These are phyloP conservation scores for Benitochromis conjunctus DNA, from an alignment of 2,113 vertebrate genomes.

Conservation along the genomic window DNA sequence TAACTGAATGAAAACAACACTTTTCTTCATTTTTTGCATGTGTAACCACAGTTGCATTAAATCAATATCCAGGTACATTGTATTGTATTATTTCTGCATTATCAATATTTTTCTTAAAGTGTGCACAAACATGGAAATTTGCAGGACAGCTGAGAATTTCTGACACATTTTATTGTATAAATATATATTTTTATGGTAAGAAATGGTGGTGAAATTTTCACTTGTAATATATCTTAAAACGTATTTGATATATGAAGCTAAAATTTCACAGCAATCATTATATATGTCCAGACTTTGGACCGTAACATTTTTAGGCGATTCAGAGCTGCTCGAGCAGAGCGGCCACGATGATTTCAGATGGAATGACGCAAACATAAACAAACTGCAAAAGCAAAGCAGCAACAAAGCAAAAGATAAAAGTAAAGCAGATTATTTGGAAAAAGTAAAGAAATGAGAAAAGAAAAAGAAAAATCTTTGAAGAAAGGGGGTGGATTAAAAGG, in stretches of 20 bases:
- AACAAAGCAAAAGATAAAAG: conserved; percentile 13
- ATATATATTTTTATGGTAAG: no score
- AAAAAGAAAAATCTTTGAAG: not conserved
- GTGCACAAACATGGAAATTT: not conserved
- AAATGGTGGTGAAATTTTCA: not conserved
- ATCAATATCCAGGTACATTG: not conserved
- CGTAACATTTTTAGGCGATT: not conserved
- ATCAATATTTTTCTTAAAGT: not conserved
- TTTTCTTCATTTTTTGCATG: not conserved
- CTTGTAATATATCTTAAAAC: not conserved
- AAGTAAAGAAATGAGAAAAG: not conserved
- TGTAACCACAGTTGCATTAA: no score
- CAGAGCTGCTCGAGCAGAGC: not conserved
- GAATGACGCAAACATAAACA: conserved; percentile 6
- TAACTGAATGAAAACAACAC: not conserved
- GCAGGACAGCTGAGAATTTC: no score
- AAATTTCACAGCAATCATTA: not conserved
- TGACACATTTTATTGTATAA: no score
- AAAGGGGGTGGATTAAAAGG: conserved; percentile 67
- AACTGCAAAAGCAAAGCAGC: conserved; percentile 21
- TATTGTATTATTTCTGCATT: not conserved
- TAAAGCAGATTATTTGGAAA: not conserved
- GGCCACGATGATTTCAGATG: not conserved
- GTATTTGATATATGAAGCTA: not conserved
- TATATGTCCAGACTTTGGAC: not conserved